These are phyloP conservation scores for Oreotragus oreotragus DNA, from an alignment of 2,113 vertebrate species.

Conservation along the genomic window DNA sequence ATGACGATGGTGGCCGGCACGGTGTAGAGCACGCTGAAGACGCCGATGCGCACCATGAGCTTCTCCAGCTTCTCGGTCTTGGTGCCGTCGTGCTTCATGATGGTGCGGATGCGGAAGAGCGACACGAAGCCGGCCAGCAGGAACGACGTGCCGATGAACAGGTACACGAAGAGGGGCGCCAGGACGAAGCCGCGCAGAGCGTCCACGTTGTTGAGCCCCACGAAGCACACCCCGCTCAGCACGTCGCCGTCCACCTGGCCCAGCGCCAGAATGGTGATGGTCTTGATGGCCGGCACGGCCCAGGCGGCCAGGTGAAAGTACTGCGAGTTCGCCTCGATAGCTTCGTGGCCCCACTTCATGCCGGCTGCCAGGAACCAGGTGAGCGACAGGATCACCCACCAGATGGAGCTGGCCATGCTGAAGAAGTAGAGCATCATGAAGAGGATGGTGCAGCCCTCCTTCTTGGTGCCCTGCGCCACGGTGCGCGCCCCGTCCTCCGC, in stretches of 20 bases:
- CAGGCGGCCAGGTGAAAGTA: slow-evolving; percentile 97
- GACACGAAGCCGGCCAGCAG: slow-evolving; percentile 95
- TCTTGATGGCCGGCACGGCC: slow-evolving; percentile 96
- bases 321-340: slow-evolving; percentile 96
- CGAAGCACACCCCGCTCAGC: slow-evolving; percentile 94
- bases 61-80: slow-evolving; percentile 98
- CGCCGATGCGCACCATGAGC: slow-evolving; percentile 95
- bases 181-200: slow-evolving; percentile 94
- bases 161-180: slow-evolving; percentile 95
- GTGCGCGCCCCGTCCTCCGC: slow-evolving; percentile 90
- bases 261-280: slow-evolving; percentile 94
- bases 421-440: slow-evolving; percentile 99
- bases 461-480: slow-evolving; percentile 95
- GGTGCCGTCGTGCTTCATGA: slow-evolving; percentile 98
- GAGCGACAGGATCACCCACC: slow-evolving; percentile 96
- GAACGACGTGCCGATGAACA: slow-evolving; percentile 96
- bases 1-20: slow-evolving; percentile 98
- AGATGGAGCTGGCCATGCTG: slow-evolving; percentile 97
- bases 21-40: slow-evolving; percentile 96
- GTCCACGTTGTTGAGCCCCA: slow-evolving; percentile 94
- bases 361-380: slow-evolving; percentile 96
- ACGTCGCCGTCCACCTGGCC: slow-evolving; percentile 96
- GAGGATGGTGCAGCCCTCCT: slow-evolving; percentile 96
- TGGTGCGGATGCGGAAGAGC: slow-evolving; percentile 95
- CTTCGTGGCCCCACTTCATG: slow-evolving; percentile 98